A percentile compares a stretch with the other conserved stretches of the same genome.
Evolutionary conservation across 2,888 invertebrate species (phyloP).

Genomic region (Tenthredo distinguenda): DNA sequence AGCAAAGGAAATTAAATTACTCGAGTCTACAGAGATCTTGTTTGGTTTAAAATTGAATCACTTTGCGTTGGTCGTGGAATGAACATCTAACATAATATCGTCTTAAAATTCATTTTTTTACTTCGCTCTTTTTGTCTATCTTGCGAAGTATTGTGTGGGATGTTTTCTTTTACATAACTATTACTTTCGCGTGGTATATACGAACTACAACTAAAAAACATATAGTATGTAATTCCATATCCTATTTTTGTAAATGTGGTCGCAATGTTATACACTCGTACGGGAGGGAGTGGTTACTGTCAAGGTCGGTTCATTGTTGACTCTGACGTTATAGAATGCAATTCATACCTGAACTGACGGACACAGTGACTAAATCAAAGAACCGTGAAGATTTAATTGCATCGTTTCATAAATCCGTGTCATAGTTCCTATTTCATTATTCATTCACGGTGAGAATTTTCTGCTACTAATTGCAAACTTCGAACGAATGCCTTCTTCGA

Average conservation of each 20-base stretch:
- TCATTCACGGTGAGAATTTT: background rate
- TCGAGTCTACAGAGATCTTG: background rate
- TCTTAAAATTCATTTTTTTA: background rate
- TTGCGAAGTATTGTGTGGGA: background rate
- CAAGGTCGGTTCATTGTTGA: constrained; percentile 59
- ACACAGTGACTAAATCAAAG: constrained; percentile 11
- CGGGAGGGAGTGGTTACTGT: constrained; percentile 67
- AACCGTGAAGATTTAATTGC: constrained; percentile 43
- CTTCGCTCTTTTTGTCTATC: background rate
- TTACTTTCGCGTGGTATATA: constrained; percentile 8
- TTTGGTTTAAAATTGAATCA: background rate
- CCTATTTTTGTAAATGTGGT: constrained; percentile 54
- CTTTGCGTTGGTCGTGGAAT: background rate
- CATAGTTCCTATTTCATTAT: background rate
- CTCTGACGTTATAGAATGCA: constrained; percentile 33
- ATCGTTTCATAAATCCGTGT: constrained; percentile 9
- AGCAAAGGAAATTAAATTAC: background rate
- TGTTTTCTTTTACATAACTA: constrained; percentile 22
- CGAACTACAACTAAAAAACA: background rate
- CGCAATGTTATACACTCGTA: constrained; percentile 56
- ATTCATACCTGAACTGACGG: constrained; percentile 14
- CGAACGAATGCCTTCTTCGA: background rate
- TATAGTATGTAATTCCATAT: constrained; percentile 41
- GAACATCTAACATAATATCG: background rate
- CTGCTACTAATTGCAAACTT: background rate